Conservation (phyloP, 2,113 vertebrate genomes). For the Orcinus orca region DNA sequence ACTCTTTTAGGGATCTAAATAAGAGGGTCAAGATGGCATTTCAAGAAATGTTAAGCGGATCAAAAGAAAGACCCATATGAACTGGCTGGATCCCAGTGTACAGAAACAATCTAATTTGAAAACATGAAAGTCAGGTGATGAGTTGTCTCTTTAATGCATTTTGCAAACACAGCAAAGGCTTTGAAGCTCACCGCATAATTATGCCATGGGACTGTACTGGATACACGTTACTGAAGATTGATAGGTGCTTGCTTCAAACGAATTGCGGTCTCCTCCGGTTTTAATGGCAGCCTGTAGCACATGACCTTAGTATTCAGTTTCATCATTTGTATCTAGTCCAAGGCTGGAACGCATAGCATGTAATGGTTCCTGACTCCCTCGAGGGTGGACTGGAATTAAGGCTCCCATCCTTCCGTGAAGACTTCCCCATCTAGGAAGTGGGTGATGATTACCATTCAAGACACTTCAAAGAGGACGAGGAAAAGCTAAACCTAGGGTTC, state of each 20-base stretch:
- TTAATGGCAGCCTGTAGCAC: background rate
- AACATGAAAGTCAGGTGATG: constrained; percentile 64
- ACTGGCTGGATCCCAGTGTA: constrained; percentile 8
- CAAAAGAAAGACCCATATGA: constrained; percentile 58
- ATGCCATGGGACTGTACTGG: background rate
- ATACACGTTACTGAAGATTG: constrained; percentile 43
- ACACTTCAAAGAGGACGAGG: background rate
- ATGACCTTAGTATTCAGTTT: constrained; percentile 32
- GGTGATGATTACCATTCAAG: background rate
- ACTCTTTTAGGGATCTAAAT: background rate
- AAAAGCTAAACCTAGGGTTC: background rate
- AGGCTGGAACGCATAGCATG: background rate
- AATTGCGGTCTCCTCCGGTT: constrained; percentile 21
- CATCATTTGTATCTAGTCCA: background rate
- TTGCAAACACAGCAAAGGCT: constrained; percentile 61
- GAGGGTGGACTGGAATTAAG: background rate
- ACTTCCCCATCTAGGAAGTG: background rate
- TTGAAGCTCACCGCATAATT: constrained; percentile 27
- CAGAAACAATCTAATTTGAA: constrained; percentile 52
- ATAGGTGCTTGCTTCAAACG: constrained; percentile 7
- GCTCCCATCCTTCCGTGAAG: rapidly evolving
- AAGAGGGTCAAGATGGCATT: constrained; percentile 29
- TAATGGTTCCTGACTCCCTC: background rate
- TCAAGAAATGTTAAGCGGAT: constrained; percentile 54
- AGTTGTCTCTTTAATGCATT: constrained; percentile 63